These are phyloP conservation scores for Chionodraco myersi DNA, from an alignment of 2,113 vertebrate genomes.

Conservation along the genomic window DNA sequence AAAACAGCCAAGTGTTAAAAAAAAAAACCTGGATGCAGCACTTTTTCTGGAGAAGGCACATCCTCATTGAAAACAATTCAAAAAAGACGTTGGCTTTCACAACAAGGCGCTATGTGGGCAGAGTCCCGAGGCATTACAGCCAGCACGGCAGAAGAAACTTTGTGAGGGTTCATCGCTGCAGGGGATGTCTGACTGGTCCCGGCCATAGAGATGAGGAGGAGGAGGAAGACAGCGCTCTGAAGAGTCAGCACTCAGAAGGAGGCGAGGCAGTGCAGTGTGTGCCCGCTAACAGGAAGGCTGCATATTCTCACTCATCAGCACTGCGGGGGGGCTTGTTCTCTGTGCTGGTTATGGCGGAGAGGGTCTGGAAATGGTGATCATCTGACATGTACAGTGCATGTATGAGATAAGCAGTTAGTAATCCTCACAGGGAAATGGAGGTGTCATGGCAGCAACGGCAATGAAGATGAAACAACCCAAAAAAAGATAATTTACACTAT, in stretches of 20 bases:
- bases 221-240: constrained; percentile 12
- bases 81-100: too few species aligned
- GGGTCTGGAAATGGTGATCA: not conserved
- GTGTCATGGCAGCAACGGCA: too few species aligned
- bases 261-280: not conserved
- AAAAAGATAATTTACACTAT: too few species aligned
- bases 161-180: constrained; percentile 15
- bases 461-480: too few species aligned
- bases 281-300: constrained; percentile 12
- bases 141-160: constrained; percentile 6
- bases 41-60: too few species aligned
- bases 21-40: too few species aligned
- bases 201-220: constrained; percentile 20
- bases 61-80: too few species aligned
- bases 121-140: not conserved
- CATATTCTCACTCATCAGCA: constrained; percentile 5
- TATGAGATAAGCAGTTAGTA: too few species aligned
- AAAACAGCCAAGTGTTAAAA: too few species aligned
- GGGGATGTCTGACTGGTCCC: constrained; percentile 4
- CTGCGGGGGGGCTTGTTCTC: constrained; percentile 4
- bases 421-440: too few species aligned
- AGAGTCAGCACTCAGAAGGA: constrained; percentile 21
- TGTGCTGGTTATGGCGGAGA: not conserved
- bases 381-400: not conserved
- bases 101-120: too few species aligned